Conservation (phyloP, 1,140 invertebrate genomes). For the Heliconius nattereri region DNA sequence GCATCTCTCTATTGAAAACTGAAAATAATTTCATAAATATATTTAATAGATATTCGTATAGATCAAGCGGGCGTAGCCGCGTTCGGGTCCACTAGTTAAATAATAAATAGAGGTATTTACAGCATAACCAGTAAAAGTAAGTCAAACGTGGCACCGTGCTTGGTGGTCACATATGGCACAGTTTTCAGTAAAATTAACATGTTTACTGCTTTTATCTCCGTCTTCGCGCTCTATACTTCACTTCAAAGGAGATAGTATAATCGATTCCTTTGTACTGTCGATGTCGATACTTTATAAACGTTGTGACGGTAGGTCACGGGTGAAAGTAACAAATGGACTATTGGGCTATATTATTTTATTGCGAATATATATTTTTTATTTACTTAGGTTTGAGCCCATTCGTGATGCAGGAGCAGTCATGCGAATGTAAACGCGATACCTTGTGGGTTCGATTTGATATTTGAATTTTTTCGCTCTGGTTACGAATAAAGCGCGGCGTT, state of each 20-base stretch:
- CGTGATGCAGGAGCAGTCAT: no score
- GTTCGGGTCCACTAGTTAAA: no score
- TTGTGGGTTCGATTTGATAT: no score
- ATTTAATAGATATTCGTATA: no score
- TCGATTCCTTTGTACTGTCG: slow-evolving; percentile 38
- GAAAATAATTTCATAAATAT: no score
- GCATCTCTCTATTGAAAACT: no score
- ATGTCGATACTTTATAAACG: slow-evolving; percentile 39
- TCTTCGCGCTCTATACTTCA: slow-evolving; percentile 36
- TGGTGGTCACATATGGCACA: slow-evolving; percentile 33
- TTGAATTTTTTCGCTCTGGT: no score
- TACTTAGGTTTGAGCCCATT: no score
- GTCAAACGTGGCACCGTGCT: neutral
- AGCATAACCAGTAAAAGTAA: neutral
- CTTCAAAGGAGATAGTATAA: slow-evolving; percentile 41
- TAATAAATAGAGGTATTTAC: neutral
- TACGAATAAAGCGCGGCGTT: no score
- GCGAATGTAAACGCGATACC: no score
- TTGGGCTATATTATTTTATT: neutral
- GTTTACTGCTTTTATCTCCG: slow-evolving; percentile 43
- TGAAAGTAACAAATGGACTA: slow-evolving; percentile 8
- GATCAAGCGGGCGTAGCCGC: no score
- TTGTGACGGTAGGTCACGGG: slow-evolving; percentile 24
- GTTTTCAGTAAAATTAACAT: slow-evolving; percentile 44
- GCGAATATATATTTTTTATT: no score